These are phyloP conservation scores for Chelon auratus DNA, from an alignment of 2,797 vertebrate species.

Conservation along the genomic window DNA sequence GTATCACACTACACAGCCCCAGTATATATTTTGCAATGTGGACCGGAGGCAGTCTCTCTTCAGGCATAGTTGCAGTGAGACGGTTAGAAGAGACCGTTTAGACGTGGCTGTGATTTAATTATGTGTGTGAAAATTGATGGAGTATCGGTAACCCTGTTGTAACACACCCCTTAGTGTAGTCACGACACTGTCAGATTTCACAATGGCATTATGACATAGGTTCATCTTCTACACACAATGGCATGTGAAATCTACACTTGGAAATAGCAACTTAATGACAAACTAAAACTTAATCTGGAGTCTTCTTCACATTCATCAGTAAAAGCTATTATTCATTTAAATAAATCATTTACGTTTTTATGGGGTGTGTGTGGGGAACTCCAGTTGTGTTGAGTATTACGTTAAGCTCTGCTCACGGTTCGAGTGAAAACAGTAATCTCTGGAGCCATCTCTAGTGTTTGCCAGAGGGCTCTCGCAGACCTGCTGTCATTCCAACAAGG, in stretches of 20 bases:
- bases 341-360: not conserved
- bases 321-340: slow-evolving; percentile 10
- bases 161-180: slow-evolving; percentile 15
- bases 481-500: slow-evolving; percentile 71
- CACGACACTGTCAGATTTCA: slow-evolving; percentile 35
- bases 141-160: slow-evolving; percentile 22
- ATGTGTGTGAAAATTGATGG: slow-evolving; percentile 60
- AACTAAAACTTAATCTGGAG: not conserved
- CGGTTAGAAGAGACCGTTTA: slow-evolving; percentile 47
- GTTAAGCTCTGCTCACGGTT: slow-evolving; percentile 29
- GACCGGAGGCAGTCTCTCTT: slow-evolving; percentile 45
- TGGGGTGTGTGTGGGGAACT: slow-evolving; percentile 25
- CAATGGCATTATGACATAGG: slow-evolving; percentile 6
- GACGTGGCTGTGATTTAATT: slow-evolving; percentile 66
- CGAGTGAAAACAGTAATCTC: slow-evolving; percentile 42
- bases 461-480: slow-evolving; percentile 63
- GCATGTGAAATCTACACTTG: slow-evolving; percentile 7
- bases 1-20: slow-evolving; percentile 20
- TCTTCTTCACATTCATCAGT: slow-evolving; percentile 4
- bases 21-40: slow-evolving; percentile 35
- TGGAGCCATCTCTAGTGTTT: slow-evolving; percentile 39
- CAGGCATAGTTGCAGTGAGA: slow-evolving; percentile 51
- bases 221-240: slow-evolving; percentile 1
- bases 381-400: slow-evolving; percentile 14
- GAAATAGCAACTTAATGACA: not conserved